Evolutionary conservation across 2,888 invertebrate genomes (phyloP), one percentile per base, ranked within the genome.

Genomic region (Mechanitis mazaeus): DNA sequence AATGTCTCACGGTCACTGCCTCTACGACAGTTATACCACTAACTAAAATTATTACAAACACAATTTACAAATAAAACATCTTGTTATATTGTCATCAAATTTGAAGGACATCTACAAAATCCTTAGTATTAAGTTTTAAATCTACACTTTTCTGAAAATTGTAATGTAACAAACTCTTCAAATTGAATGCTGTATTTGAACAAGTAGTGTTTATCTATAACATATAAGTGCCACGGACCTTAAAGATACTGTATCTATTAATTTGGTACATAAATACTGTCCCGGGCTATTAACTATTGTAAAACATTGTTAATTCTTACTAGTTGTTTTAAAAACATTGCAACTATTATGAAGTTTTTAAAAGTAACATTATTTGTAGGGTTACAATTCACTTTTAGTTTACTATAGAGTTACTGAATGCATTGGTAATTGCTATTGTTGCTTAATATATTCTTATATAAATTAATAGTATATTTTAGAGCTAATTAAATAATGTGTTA

Each of bases 191-290:
- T 31, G 9, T n/a, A 31, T 50, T 50, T 50, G 50, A 50, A 50
- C 50, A 20, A 28, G 9, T 50, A 31, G 3, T 50, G 31, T 28
- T 28, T 47, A n/a, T 47, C 28, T 42, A 9, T 54, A 2, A 31
- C 45, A 55, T 42, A 20, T 20, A 20, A 20, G 20, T 20, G 20
- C 20, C 20, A 20, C 20, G 20, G 20, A 20, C 20, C 20, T 20
- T 20, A 75, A 55, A 77, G 79, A 58, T 53, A 75, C 82, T 20
- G 20, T 20, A 81, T 81, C 74, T 82, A 85, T 75, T 74, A 80
- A 83, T 88, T 88, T 87, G 88, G 87, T 86, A 84, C 82, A 72
- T 79, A 73, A 87, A 87, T 87, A 88, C 88, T 88, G 87, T 77
- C 81, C 81, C 77, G 82, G 80, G 80, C 71, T 74, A 75, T 71